A percentile compares a stretch with the other conserved stretches of the same genome.
phyloP scores from a whole-genome alignment of 2,797 vertebrate genomes.

The Anas acuta region DNA sequence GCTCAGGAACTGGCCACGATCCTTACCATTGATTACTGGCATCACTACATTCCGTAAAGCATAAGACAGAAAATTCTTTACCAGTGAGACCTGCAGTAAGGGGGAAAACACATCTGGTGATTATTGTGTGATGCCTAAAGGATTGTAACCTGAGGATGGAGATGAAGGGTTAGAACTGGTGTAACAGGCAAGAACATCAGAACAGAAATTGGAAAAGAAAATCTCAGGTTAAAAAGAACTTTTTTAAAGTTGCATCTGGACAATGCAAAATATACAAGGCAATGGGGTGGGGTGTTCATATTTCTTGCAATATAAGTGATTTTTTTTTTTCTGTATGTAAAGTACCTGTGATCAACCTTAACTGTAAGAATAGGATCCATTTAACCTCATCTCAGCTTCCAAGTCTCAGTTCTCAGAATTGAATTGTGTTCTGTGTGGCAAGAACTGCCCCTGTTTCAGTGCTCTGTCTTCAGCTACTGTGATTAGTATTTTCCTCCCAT shows the following conservation, averaged over 20 bases:
- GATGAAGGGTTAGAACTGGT: not conserved
- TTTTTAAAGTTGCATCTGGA: not conserved
- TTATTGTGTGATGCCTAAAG: not conserved
- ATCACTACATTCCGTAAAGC: slow-evolving; percentile 66
- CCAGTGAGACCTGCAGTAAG: slow-evolving; percentile 46
- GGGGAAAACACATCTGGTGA: not conserved
- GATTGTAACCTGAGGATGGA: not conserved
- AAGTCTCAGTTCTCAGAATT: not conserved
- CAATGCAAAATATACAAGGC: not conserved
- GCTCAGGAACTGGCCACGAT: not conserved
- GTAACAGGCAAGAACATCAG: not conserved
- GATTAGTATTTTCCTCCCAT: not conserved
- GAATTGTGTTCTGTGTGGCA: not conserved
- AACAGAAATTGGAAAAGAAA: not conserved
- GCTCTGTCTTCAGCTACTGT: not conserved
- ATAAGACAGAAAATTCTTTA: slow-evolving; percentile 67
- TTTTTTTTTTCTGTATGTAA: not conserved
- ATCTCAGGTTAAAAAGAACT: not conserved
- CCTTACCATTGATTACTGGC: slow-evolving; percentile 67
- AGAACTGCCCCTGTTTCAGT: not conserved
- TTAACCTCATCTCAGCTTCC: not conserved
- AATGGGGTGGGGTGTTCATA: not conserved
- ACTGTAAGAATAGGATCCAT: not conserved
- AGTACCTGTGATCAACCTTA: not conserved
- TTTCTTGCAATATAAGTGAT: not conserved